Conservation (phyloP, 2,797 vertebrate genomes). For the Peromyscus aztecus region DNA sequence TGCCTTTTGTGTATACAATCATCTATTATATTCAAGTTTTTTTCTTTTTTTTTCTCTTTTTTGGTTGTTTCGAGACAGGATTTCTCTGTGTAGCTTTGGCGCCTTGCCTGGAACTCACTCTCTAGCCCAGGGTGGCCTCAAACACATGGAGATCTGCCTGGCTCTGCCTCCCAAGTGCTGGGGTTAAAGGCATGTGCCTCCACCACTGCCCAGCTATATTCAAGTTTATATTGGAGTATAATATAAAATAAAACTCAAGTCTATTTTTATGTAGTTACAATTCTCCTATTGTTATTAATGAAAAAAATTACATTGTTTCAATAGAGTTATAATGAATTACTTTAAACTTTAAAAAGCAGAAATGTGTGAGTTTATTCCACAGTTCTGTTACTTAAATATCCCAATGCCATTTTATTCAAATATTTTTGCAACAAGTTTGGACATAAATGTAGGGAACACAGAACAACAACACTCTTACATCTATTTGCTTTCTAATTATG, state of each 20-base stretch:
- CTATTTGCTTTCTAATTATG: not conserved
- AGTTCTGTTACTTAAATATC: not conserved
- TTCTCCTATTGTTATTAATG: not conserved
- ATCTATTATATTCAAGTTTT: not conserved
- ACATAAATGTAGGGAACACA: not conserved
- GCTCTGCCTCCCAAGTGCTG: too few species aligned
- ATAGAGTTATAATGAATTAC: not conserved
- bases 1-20: not conserved
- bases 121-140: too few species aligned
- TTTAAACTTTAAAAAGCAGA: not conserved
- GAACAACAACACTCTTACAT: not conserved
- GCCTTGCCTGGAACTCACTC: too few species aligned
- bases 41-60: too few species aligned
- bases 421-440: not conserved
- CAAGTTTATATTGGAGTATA: not conserved
- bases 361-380: not conserved
- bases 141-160: too few species aligned
- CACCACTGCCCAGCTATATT: too few species aligned
- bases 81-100: too few species aligned
- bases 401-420: not conserved
- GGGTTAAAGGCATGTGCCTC: too few species aligned
- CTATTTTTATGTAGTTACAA: not conserved
- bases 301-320: not conserved
- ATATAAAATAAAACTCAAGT: not conserved
- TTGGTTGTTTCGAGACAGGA: too few species aligned